Evolutionary conservation across 1,140 invertebrate species (phyloP).

Genomic region (Drosophila serrata): DNA sequence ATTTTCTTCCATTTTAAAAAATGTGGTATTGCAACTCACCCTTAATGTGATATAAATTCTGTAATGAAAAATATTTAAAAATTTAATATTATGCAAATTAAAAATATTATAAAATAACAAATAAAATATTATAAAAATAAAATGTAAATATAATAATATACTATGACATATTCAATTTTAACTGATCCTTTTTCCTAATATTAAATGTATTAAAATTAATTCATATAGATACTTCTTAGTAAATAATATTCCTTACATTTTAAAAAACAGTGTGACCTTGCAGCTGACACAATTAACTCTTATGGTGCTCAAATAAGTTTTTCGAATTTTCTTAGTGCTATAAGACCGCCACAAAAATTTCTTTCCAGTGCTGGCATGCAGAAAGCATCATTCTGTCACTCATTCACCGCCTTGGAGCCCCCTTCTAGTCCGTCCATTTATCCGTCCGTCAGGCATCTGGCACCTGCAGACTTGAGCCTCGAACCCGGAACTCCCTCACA

Average conservation of each 20-base stretch:
- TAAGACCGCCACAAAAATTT: neutral
- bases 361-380: neutral
- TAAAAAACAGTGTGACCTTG: neutral
- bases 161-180: no score
- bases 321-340: neutral
- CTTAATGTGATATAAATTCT: no score
- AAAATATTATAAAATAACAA: no score
- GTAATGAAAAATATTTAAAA: no score
- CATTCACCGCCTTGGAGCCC: slow-evolving; percentile 6
- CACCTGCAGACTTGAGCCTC: slow-evolving; percentile 59
- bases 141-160: no score
- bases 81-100: no score
- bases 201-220: no score
- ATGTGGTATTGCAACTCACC: no score
- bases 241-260: neutral
- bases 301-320: neutral
- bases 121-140: no score
- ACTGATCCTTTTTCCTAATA: no score
- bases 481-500: slow-evolving; percentile 23
- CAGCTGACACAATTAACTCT: neutral
- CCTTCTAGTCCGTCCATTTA: slow-evolving; percentile 3
- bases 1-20: no score
- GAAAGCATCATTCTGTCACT: slow-evolving; percentile 22
- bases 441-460: slow-evolving; percentile 59
- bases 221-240: no score